A percentile compares a stretch with the other conserved stretches of the same genome.
These are phyloP conservation scores for Chlorodrepanis virens DNA, from an alignment of 2,113 vertebrate species.

Conservation along the genomic window DNA sequence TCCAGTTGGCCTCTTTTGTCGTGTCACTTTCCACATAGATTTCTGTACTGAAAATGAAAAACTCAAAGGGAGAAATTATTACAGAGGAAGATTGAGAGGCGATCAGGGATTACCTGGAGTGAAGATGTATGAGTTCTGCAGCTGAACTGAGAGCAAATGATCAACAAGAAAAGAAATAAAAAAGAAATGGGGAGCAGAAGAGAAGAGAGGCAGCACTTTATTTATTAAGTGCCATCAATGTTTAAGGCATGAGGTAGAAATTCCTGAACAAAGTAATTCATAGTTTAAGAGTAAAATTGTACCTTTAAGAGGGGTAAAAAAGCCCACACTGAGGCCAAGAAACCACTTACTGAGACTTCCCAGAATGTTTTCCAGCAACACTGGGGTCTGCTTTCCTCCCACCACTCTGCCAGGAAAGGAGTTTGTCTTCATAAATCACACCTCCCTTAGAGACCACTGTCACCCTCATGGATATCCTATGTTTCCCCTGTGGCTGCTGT, in stretches of 20 bases:
- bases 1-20: not conserved
- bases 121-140: not conserved
- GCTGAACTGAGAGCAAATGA: not conserved
- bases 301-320: not conserved
- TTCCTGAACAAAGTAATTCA: constrained; percentile 6
- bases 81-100: not conserved
- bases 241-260: constrained; percentile 19
- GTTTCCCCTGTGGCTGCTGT: not conserved
- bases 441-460: not conserved
- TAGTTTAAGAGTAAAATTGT: constrained; percentile 28
- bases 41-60: constrained; percentile 1
- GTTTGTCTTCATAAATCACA: not conserved
- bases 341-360: constrained; percentile 26
- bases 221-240: constrained; percentile 19
- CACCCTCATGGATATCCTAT: not conserved
- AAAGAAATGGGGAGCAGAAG: not conserved
- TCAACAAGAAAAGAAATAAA: not conserved
- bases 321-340: not conserved
- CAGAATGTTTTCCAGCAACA: not conserved
- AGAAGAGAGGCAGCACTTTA: not conserved
- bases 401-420: not conserved
- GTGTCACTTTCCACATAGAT: not conserved
- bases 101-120: not conserved
- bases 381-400: not conserved
- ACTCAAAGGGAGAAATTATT: not conserved